Evolutionary conservation across 2,888 invertebrate species (phyloP).

Genomic region (Spilarctia lutea): DNA sequence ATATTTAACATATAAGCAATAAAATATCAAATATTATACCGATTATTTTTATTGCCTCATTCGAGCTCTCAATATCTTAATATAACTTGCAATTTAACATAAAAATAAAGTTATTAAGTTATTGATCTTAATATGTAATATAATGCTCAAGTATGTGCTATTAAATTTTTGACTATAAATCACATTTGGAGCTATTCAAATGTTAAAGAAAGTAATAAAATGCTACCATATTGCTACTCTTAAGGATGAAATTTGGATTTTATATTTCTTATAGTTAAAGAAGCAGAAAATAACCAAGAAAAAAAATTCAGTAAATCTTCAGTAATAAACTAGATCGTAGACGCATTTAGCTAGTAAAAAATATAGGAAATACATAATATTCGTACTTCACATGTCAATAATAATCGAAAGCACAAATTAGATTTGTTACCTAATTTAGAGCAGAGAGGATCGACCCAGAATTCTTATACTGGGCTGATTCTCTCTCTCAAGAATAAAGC

Average conservation of each 20-base stretch:
- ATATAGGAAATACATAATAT: too few relatives aligned
- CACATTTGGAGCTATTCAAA: neutral
- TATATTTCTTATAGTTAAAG: too few relatives aligned
- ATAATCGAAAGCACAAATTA: too few relatives aligned
- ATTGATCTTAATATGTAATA: neutral
- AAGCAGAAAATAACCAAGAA: too few relatives aligned
- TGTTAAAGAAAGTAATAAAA: neutral
- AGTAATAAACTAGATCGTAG: too few relatives aligned
- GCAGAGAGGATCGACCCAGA: too few relatives aligned
- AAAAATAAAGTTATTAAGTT: conserved; percentile 3
- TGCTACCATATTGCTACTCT: neutral
- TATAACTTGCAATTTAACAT: conserved; percentile 21
- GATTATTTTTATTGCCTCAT: conserved; percentile 46
- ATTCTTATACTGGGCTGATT: too few relatives aligned
- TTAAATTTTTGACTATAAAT: neutral
- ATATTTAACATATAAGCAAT: conserved; percentile 28
- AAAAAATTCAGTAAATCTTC: too few relatives aligned
- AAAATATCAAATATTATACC: conserved; percentile 37
- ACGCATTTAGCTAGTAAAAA: too few relatives aligned
- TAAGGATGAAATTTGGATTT: neutral
- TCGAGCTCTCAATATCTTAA: conserved; percentile 39
- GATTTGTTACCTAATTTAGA: too few relatives aligned
- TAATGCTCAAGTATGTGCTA: neutral
- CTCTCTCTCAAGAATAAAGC: too few relatives aligned
- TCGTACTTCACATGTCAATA: too few relatives aligned